These are phyloP conservation scores for Micronisus gabar DNA, from an alignment of 2,113 vertebrate genomes.

Conservation along the genomic window DNA sequence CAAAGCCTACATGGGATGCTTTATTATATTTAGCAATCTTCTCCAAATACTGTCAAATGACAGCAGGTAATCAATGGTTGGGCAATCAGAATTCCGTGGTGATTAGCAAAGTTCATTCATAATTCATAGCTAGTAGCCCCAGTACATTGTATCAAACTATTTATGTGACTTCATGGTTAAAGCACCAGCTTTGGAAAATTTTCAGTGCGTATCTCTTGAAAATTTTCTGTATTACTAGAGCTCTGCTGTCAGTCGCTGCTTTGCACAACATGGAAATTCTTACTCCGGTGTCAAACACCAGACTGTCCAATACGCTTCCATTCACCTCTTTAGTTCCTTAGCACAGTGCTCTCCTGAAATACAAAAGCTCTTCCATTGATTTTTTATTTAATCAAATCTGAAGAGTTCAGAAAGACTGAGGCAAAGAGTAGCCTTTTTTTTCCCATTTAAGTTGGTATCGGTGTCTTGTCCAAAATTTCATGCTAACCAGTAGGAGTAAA, in stretches of 20 bases:
- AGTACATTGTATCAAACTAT: not conserved
- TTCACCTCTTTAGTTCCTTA: not conserved
- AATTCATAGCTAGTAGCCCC: not conserved
- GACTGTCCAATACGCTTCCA: not conserved
- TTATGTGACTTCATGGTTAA: not conserved
- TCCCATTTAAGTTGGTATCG: not conserved
- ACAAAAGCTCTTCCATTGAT: not conserved
- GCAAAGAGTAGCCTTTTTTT: not conserved
- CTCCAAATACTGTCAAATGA: not conserved
- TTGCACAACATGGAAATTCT: not conserved
- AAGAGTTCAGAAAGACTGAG: not conserved
- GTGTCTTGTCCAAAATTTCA: not conserved
- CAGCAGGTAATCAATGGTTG: not conserved
- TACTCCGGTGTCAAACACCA: not conserved
- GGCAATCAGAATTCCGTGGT: not conserved
- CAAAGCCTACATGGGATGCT: not conserved
- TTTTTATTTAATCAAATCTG: not conserved
- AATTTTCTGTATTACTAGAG: not conserved
- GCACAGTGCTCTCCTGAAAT: not conserved
- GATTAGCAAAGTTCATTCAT: constrained; percentile 14
- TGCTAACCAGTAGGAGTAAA: not conserved
- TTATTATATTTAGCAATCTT: not conserved
- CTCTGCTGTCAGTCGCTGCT: not conserved
- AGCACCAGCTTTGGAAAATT: not conserved
- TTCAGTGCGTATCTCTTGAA: not conserved